These are phyloP conservation scores for Fragum fragum DNA, from an alignment of 2,888 invertebrate genomes.

Conservation along the genomic window DNA sequence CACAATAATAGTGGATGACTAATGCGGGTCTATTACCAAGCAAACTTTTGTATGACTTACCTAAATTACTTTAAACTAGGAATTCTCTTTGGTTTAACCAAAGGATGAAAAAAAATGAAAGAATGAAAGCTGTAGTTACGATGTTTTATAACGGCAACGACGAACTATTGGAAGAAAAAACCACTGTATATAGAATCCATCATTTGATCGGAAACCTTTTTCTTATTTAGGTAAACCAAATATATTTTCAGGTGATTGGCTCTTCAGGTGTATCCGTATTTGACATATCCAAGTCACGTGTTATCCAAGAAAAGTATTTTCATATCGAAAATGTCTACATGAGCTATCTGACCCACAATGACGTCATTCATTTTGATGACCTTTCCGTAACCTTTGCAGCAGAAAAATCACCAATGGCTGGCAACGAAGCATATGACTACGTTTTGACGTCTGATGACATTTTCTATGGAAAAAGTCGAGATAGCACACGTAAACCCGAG, in stretches of 20 bases:
- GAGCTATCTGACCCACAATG: slow-evolving; percentile 74
- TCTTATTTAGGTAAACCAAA: too few species aligned
- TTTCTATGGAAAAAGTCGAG: slow-evolving; percentile 56
- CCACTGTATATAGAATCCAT: too few species aligned
- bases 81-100: too few species aligned
- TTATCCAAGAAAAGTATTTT: slow-evolving; percentile 51
- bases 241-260: slow-evolving; percentile 71
- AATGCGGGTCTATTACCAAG: too few species aligned
- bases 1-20: too few species aligned
- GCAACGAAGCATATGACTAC: slow-evolving; percentile 69
- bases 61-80: too few species aligned
- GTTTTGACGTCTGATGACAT: slow-evolving; percentile 70
- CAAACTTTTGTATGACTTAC: too few species aligned
- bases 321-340: slow-evolving; percentile 65
- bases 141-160: too few species aligned
- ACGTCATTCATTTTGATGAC: slow-evolving; percentile 65
- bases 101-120: too few species aligned
- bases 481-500: slow-evolving; percentile 63
- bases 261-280: slow-evolving; percentile 69
- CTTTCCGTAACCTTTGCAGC: slow-evolving; percentile 64
- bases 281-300: slow-evolving; percentile 62
- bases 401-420: slow-evolving; percentile 63
- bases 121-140: too few species aligned
- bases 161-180: too few species aligned
- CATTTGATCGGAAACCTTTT: too few species aligned